Conservation (phyloP, 2,888 invertebrate genomes). For the Oscheius sp. region DNA sequence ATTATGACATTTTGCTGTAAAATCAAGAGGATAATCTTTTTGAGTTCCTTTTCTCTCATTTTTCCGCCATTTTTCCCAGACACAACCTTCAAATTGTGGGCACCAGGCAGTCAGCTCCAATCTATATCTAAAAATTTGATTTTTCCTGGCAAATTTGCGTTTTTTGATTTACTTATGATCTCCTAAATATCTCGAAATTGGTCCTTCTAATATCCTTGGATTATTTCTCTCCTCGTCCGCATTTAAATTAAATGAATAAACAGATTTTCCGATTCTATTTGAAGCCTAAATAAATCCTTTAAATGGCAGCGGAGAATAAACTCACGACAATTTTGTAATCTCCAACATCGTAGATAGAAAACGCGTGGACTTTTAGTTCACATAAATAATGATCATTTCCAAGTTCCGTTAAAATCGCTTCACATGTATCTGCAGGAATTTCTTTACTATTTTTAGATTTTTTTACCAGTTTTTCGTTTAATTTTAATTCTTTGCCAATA, state of each 20-base stretch:
- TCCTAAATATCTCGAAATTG: not conserved
- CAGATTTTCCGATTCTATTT: not conserved
- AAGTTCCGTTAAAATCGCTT: not conserved
- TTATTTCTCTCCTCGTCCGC: not conserved
- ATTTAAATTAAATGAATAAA: not conserved
- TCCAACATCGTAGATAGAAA: conserved; percentile 11
- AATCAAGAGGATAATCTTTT: not conserved
- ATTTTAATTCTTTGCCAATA: not conserved
- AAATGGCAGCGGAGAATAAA: not conserved
- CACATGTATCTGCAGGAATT: not conserved
- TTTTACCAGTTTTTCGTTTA: not conserved
- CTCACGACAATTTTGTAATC: not conserved
- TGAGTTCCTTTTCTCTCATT: not conserved
- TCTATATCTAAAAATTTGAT: not conserved
- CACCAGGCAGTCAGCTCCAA: conserved; percentile 5
- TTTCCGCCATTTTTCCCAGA: not conserved
- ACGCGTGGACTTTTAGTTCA: not conserved
- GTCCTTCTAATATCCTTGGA: conserved; percentile 6
- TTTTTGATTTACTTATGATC: too few species aligned
- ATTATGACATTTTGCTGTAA: not conserved
- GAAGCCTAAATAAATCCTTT: not conserved
- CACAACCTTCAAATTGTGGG: not conserved
- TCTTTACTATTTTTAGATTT: too few species aligned
- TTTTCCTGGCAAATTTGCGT: not conserved
- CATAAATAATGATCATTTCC: not conserved